Percentiles rank a stretch among this genome's conserved stretches.
Conservation (phyloP, 2,797 vertebrate genomes). For the Hipposideros larvatus region DNA sequence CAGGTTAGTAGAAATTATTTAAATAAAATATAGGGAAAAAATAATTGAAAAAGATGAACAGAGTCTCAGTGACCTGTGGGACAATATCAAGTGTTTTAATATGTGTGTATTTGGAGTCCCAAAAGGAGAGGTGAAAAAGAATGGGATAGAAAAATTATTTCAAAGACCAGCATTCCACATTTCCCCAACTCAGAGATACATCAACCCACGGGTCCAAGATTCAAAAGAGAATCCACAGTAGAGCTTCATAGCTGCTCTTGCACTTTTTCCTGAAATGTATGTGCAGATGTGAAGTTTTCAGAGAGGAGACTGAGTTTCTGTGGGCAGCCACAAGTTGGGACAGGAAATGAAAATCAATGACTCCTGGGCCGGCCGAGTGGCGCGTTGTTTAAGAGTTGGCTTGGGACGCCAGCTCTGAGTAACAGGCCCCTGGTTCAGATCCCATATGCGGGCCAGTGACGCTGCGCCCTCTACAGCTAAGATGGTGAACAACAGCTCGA, state of each 20-base stretch:
- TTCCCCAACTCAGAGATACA: neutral
- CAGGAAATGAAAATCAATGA: neutral
- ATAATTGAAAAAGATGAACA: neutral
- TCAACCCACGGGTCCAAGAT: neutral
- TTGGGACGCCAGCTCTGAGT: no score
- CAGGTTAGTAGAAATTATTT: neutral
- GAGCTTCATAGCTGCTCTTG: neutral
- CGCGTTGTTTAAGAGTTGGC: no score
- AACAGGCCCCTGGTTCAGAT: no score
- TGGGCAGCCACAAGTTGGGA: neutral
- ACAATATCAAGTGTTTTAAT: neutral
- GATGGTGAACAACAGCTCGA: no score
- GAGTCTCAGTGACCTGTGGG: neutral
- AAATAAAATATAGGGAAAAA: neutral
- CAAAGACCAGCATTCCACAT: neutral
- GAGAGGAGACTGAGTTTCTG: neutral
- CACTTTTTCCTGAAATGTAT: neutral
- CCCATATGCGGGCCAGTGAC: no score
- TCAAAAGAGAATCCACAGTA: neutral
- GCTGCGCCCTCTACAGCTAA: no score
- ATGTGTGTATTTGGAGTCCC: neutral
- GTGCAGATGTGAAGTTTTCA: neutral
- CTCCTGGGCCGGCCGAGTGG: neutral
- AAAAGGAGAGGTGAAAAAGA: neutral
- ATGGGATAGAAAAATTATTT: slow-evolving; percentile 4